Evolutionary conservation across 2,113 vertebrate genomes (phyloP).

Genomic region (Dicentrarchus labrax): DNA sequence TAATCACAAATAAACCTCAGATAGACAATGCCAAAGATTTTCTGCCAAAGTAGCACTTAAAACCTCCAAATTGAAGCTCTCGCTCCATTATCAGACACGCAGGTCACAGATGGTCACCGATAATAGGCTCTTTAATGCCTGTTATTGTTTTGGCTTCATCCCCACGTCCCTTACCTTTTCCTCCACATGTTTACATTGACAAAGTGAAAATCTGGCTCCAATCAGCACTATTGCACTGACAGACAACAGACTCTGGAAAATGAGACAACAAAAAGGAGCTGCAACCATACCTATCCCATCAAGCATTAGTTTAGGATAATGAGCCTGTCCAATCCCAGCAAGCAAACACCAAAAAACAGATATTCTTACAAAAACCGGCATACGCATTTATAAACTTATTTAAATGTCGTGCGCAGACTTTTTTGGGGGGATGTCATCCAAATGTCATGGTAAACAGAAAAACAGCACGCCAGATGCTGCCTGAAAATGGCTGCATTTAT

Average conservation of each 20-base stretch:
- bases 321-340: conserved; percentile 4
- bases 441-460: conserved; percentile 46
- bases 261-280: conserved; percentile 1
- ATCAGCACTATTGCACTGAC: conserved; percentile 32
- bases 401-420: background rate
- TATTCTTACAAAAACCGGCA: background rate
- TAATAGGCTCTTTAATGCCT: conserved; percentile 46
- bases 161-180: conserved; percentile 8
- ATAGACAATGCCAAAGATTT: conserved; percentile 12
- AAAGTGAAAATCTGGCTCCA: conserved; percentile 38
- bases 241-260: conserved; percentile 14
- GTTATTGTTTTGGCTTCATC: conserved; percentile 41
- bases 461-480: conserved; percentile 37
- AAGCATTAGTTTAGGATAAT: background rate
- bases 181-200: conserved; percentile 29
- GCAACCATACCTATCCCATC: background rate
- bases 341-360: conserved; percentile 10
- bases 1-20: conserved; percentile 20
- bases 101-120: conserved; percentile 60
- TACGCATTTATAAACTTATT: conserved; percentile 11
- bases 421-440: conserved; percentile 32
- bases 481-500: conserved; percentile 36
- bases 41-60: conserved; percentile 38
- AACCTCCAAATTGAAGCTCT: conserved; percentile 26
- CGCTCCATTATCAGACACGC: conserved; percentile 27